Evolutionary conservation across 2,888 invertebrate species (phyloP).

Genomic region (Silvanus unidentatus): DNA sequence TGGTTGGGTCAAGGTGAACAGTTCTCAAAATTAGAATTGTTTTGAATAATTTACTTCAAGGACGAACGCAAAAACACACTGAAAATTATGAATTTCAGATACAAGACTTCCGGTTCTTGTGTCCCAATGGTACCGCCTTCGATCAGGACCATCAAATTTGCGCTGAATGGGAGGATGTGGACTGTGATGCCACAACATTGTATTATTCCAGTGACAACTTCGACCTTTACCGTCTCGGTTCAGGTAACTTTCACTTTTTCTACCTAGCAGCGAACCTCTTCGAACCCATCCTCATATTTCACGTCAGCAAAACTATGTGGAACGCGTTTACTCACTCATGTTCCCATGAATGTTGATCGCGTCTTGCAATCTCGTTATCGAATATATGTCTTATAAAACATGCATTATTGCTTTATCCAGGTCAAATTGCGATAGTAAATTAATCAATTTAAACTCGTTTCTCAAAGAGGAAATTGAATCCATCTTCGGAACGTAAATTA

Average conservation of each 20-base stretch:
- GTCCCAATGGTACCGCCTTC: slow-evolving; percentile 84
- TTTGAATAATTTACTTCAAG: no score
- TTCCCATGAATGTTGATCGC: background rate
- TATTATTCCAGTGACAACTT: slow-evolving; percentile 79
- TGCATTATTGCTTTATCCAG: no score
- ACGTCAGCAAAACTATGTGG: background rate
- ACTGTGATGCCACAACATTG: slow-evolving; percentile 74
- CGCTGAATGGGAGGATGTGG: slow-evolving; percentile 86
- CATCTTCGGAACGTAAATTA: background rate
- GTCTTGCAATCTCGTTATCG: no score
- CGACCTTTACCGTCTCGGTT: slow-evolving; percentile 76
- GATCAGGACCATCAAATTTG: slow-evolving; percentile 90
- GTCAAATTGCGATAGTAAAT: no score
- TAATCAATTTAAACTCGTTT: no score
- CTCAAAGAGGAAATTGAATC: background rate
- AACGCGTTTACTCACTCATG: background rate
- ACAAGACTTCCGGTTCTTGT: slow-evolving; percentile 79
- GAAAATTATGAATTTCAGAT: no score
- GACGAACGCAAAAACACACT: no score
- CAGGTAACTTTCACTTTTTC: slow-evolving; percentile 48
- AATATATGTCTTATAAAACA: no score
- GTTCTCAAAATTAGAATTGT: no score
- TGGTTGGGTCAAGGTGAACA: no score
- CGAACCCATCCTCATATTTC: background rate
- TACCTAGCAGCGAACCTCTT: background rate